Conservation (phyloP, 2,888 invertebrate genomes). For the Andrena flavipes region DNA sequence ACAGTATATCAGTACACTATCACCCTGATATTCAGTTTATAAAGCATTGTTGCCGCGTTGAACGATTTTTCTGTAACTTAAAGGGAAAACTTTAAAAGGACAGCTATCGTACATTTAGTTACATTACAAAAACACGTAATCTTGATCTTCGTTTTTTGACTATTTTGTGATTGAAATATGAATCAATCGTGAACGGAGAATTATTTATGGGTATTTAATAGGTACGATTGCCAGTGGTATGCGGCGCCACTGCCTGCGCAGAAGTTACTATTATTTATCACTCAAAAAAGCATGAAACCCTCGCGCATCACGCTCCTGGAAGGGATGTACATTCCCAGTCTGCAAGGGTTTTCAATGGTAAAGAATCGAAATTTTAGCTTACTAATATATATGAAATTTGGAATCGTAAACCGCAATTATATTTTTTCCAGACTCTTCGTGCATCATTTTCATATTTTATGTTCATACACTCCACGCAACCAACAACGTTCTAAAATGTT, state of each 20-base stretch:
- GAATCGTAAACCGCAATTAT: neutral
- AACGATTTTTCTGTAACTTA: no score
- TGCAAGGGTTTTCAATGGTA: conserved; percentile 10
- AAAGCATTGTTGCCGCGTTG: no score
- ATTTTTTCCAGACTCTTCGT: neutral
- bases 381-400: neutral
- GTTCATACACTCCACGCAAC: neutral
- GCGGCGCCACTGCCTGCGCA: neutral
- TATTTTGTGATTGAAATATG: neutral
- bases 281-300: neutral
- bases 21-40: no score
- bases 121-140: neutral
- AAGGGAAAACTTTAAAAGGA: no score
- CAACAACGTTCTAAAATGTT: neutral
- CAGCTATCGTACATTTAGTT: neutral
- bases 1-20: neutral
- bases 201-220: neutral
- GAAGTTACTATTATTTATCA: neutral
- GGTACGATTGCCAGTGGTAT: conserved; percentile 8
- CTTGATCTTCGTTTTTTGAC: neutral
- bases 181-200: neutral
- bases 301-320: neutral
- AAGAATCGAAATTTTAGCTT: neutral
- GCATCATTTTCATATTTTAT: neutral
- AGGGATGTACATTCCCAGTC: neutral